These are phyloP conservation scores for Ascidia mentula DNA, from an alignment of 23 tunicate genomes.

Conservation along the genomic window DNA sequence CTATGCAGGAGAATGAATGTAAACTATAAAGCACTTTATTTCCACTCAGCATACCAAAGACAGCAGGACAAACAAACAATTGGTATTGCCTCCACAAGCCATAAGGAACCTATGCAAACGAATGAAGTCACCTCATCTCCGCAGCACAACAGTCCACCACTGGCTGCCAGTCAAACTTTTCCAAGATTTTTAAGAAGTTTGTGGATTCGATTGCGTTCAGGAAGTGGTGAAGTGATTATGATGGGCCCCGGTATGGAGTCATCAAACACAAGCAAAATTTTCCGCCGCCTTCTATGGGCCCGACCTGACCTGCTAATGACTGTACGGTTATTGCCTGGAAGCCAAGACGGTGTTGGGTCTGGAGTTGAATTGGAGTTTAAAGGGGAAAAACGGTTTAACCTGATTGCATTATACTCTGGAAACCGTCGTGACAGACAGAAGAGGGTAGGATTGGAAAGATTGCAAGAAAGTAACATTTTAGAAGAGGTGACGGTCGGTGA, in stretches of 20 bases:
- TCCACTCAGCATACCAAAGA: constrained; percentile 80
- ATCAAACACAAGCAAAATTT: constrained; percentile 74
- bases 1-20: constrained; percentile 24
- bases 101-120: background rate
- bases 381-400: constrained; percentile 75
- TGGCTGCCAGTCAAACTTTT: constrained; percentile 25
- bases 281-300: constrained; percentile 72
- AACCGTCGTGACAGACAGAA: constrained; percentile 48
- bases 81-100: constrained; percentile 24
- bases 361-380: constrained; percentile 86
- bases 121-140: background rate
- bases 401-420: constrained; percentile 85
- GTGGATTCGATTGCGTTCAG: constrained; percentile 55
- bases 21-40: constrained; percentile 82
- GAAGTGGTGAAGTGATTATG: constrained; percentile 78
- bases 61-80: constrained; percentile 27
- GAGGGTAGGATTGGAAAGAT: constrained; percentile 56
- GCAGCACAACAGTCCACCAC: background rate
- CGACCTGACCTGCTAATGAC: constrained; percentile 74
- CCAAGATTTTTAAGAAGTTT: constrained; percentile 62
- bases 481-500: constrained; percentile 14
- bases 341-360: constrained; percentile 91
- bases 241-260: constrained; percentile 97
- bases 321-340: constrained; percentile 77
- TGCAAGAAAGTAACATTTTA: constrained; percentile 64